Evolutionary conservation across 30 jellyfish, hydroid and myxozoan species (phyloP).

Genomic region (Mastigias papua): DNA sequence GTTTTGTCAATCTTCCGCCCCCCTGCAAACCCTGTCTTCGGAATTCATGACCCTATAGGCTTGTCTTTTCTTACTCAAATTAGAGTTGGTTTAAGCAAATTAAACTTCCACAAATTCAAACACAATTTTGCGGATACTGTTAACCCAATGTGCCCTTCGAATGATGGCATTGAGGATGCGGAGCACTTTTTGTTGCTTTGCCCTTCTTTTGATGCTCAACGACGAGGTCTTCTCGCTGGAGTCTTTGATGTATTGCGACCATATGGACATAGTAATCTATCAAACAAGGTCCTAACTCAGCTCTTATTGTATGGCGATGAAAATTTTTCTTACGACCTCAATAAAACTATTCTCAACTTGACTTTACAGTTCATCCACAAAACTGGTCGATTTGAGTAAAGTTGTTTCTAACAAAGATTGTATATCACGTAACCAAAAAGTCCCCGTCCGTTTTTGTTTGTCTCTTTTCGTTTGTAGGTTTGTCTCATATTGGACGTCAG

Average conservation of each 20-base stretch:
- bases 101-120: slow-evolving; percentile 18
- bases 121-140: slow-evolving; percentile 7
- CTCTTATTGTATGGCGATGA: not conserved
- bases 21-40: not conserved
- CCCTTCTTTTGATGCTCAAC: not conserved
- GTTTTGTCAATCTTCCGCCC: slow-evolving; percentile 28
- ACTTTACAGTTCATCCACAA: not conserved
- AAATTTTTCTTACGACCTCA: not conserved
- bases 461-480: not conserved
- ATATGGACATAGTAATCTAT: not conserved
- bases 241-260: not conserved
- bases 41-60: not conserved
- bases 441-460: not conserved
- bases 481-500: not conserved
- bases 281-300: not conserved
- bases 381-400: not conserved
- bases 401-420: not conserved
- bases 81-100: slow-evolving; percentile 20
- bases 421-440: not conserved
- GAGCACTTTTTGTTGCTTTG: not conserved
- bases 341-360: not conserved
- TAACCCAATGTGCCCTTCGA: slow-evolving; percentile 17
- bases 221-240: not conserved
- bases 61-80: no score
- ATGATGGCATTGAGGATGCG: not conserved